Base-by-base conservation (phyloP, 2,797 vertebrate genomes). In the Lophius americanus region DNA sequence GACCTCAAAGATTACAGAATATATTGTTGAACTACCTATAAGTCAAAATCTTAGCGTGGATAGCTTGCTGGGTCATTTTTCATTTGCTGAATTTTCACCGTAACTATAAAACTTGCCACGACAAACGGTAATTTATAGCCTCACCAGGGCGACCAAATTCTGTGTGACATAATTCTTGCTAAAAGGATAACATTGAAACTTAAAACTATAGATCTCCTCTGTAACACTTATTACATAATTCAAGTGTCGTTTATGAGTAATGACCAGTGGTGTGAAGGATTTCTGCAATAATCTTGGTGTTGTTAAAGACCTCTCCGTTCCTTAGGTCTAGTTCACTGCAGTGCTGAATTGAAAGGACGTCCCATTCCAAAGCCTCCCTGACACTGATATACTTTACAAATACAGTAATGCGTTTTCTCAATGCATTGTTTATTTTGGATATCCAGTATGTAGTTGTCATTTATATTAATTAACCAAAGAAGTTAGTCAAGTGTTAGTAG, bases 1-100 rank as follows among this genome's bases (percentile, higher is more conserved):
- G 84, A 86, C 85, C 86, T 89, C 74, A 78, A 83, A 88, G 76
- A 55, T 65, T 79, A 72, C 43, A 64, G 63, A 77, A 37, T 76
- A 73, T 71, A 73, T 86, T 83, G 76, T 82, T 73, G 50, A 72
- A 43, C 38, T 10, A 41, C 61, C 75, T 57, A 38, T 48, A 50
- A 75, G 63, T 62, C 51, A 56, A 66, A 76, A 65, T 72, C 66
- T 36, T 38, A 47, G 52, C 39, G 49, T 56, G 78, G 71, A 71
- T 11, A 63, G 54, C 54, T 70, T 49, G 66, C 59, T 23, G 59
- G 71, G 75, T 83, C 83, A 65, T 88, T 89, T 87, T 82, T 89
- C 81, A 88, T 88, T 80, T 57, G 46, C 59, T 74, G 76, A 72
- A 47, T 77, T 60, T 82, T 64, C 68, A 62, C 60, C 51, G 60